phyloP scores from a whole-genome alignment of 1,140 invertebrate genomes.

The Limonius californicus region DNA sequence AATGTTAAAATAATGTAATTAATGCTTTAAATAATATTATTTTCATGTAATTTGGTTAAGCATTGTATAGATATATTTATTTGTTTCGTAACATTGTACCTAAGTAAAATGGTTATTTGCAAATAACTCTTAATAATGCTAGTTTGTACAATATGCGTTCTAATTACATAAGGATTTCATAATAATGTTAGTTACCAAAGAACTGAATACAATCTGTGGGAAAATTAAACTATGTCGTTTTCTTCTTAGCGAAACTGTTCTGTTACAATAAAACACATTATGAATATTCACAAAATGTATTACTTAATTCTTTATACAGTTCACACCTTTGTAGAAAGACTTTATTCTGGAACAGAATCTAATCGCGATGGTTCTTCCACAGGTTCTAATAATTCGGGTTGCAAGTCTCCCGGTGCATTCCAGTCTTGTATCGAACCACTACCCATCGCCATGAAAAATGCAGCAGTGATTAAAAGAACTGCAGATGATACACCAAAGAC shows the following conservation, averaged over 20 bases:
- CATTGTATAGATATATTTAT: not conserved
- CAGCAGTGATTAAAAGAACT: constrained; percentile 52
- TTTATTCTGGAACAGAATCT: constrained; percentile 44
- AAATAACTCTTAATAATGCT: constrained; percentile 5
- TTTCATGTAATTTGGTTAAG: too few relatives aligned
- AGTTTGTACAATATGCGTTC: not conserved
- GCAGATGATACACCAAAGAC: constrained; percentile 57
- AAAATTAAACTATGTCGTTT: not conserved
- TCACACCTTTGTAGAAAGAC: not conserved
- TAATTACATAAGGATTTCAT: constrained; percentile 3
- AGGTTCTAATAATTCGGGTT: constrained; percentile 33
- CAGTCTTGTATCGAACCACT: constrained; percentile 57
- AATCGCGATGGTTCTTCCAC: constrained; percentile 43
- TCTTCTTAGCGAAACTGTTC: not conserved
- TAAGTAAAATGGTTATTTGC: too few relatives aligned
- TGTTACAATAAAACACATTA: constrained; percentile 14
- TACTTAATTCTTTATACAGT: not conserved
- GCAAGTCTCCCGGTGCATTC: constrained; percentile 45
- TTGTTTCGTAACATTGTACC: not conserved
- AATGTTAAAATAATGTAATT: too few relatives aligned
- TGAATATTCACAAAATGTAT: constrained; percentile 29
- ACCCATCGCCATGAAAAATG: constrained; percentile 54
- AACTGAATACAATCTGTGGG: constrained; percentile 10
- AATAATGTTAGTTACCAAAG: constrained; percentile 3
- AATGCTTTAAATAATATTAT: too few relatives aligned